These are phyloP conservation scores for Zaprionus gabonicus DNA, from an alignment of 1,140 invertebrate species.

Conservation along the genomic window DNA sequence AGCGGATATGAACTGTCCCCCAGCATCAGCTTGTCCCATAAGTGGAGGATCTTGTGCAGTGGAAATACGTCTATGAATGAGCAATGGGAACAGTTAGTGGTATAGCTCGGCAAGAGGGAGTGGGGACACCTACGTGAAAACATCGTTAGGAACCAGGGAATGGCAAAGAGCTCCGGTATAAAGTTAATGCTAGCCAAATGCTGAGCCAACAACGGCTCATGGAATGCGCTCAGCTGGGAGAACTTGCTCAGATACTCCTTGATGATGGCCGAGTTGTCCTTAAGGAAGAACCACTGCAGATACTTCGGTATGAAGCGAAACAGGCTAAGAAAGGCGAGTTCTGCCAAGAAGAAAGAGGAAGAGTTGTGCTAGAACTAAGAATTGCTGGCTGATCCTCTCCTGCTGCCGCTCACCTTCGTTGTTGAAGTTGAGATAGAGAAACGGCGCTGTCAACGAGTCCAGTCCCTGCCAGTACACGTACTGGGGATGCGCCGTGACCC, in stretches of 20 bases:
- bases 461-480: slow-evolving; percentile 99
- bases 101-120: not conserved
- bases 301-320: slow-evolving; percentile 98
- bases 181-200: slow-evolving; percentile 97
- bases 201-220: slow-evolving; percentile 96
- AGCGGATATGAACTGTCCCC: slow-evolving; percentile 97
- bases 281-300: slow-evolving; percentile 98
- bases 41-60: slow-evolving; percentile 98
- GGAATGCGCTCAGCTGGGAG: slow-evolving; percentile 97
- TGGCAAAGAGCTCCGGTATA: slow-evolving; percentile 99
- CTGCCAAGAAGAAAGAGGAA: slow-evolving; percentile 84
- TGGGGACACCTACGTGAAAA: slow-evolving; percentile 94
- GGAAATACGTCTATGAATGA: slow-evolving; percentile 95
- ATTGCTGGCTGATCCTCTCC: not conserved
- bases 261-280: slow-evolving; percentile 98
- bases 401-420: slow-evolving; percentile 91
- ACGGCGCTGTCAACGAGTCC: slow-evolving; percentile 98
- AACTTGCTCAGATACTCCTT: slow-evolving; percentile 99
- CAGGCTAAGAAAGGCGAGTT: slow-evolving; percentile 96
- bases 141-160: slow-evolving; percentile 99
- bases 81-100: not conserved
- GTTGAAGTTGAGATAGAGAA: slow-evolving; percentile 98
- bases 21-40: slow-evolving; percentile 98
- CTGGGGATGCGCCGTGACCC: slow-evolving; percentile 96
- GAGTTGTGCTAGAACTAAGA: not conserved